Percentiles rank a stretch among this genome's conserved stretches.
These are phyloP conservation scores for Streptopelia turtur DNA, from an alignment of 2,797 vertebrate species.

Conservation along the genomic window DNA sequence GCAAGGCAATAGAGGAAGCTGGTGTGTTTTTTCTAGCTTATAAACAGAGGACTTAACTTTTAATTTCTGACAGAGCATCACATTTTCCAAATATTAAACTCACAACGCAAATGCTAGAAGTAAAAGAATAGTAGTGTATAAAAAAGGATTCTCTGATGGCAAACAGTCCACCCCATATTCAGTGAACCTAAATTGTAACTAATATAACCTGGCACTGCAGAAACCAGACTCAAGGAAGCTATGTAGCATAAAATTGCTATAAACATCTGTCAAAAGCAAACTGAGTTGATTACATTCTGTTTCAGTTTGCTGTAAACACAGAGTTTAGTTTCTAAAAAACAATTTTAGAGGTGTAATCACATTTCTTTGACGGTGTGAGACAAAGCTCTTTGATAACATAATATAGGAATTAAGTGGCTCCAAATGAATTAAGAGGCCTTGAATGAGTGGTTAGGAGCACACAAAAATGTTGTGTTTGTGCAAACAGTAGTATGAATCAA, in stretches of 20 bases:
- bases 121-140: background rate
- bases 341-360: slow-evolving; percentile 55
- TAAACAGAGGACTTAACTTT: background rate
- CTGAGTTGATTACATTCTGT: slow-evolving; percentile 47
- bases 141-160: background rate
- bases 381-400: slow-evolving; percentile 27
- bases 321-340: slow-evolving; percentile 26
- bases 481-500: background rate
- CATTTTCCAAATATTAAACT: background rate
- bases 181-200: background rate
- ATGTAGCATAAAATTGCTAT: slow-evolving; percentile 59
- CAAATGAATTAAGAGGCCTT: slow-evolving; percentile 35
- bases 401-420: slow-evolving; percentile 28
- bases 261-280: slow-evolving; percentile 68
- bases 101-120: background rate
- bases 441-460: background rate
- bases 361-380: slow-evolving; percentile 48
- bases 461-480: background rate
- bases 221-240: slow-evolving; percentile 32
- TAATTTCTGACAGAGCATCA: background rate
- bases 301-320: slow-evolving; percentile 61
- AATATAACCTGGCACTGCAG: background rate
- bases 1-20: background rate
- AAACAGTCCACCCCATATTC: background rate
- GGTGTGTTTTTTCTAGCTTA: background rate